Evolutionary conservation across 1,140 invertebrate species (phyloP), one percentile per base, ranked within the genome.

Genomic region (Atopsyche davidsoni): DNA sequence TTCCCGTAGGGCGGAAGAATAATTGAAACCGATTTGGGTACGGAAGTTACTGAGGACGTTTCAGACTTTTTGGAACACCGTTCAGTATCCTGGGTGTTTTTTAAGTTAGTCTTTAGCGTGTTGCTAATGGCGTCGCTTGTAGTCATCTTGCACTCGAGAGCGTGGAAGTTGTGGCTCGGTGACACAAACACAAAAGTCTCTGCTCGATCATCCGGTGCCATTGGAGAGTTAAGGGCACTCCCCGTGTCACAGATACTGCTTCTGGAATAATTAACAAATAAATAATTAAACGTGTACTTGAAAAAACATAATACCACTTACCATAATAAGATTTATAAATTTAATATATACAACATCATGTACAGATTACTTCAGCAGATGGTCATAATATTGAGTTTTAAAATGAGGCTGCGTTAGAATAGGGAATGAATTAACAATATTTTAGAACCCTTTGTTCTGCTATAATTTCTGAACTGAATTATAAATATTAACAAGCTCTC

Each of bases 1-100:
- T 76, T 76, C n/a, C 74, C 74, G 40, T 75, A 72, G 25, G 75
- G 62, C 0, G 76, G 76, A 60, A 79, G 66, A 35, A 75, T 64
- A 51, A 79, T 76, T 18, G 75, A 75, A 16, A 79, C 75, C 3
- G 76, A 75, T 51, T 70, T 66, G 53, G 66, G 60, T 46, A 64
- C 61, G 28, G 67, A 68, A n/a, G 65, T 63, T 34, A 67, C 60
- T 24, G 46, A 55, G 24, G 56, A 58, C 28, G 47, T 23, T 19
- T 53, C 49, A 4, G 47, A 51, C 39, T 57, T 57, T 39, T 45
- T 49, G 2, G 24, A 14, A 21, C 35, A 46, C 18, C 40, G 13
- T 46, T 53, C 51, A 14, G 21, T 45, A 21, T 51, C 47, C 10
- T 6, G 7, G 9, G 21, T 14, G 22, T 39, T 55, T 17, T 53